A percentile compares a stretch with the other conserved stretches of the same genome.
Evolutionary conservation across 2,888 invertebrate species (phyloP).

Genomic region (Tholera decimalis): DNA sequence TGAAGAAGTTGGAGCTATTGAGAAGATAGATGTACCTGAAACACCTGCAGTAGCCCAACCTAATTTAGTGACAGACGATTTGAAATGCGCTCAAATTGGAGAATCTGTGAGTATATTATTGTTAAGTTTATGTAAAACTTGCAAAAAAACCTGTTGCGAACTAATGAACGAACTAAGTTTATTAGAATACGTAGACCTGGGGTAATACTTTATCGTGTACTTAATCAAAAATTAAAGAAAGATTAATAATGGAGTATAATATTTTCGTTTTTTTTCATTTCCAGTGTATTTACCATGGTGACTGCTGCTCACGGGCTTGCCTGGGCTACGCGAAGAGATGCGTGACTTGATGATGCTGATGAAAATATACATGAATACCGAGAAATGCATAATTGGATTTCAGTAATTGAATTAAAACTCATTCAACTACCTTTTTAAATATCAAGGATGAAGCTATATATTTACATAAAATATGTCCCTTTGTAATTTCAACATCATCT

Average conservation of each 20-base stretch:
- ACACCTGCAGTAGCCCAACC: conserved; percentile 8
- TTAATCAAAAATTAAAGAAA: background rate
- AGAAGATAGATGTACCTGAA: conserved; percentile 30
- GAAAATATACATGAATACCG: conserved; percentile 1
- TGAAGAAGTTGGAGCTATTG: conserved; percentile 20
- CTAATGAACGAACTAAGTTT: no score
- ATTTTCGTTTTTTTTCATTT: conserved; percentile 19
- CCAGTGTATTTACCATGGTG: conserved; percentile 48
- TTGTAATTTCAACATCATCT: background rate
- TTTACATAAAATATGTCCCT: background rate
- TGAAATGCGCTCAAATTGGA: conserved; percentile 51
- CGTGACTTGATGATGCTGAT: conserved; percentile 20
- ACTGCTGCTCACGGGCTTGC: conserved; percentile 52
- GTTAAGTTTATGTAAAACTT: no score
- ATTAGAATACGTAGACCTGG: background rate
- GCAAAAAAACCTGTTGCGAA: no score
- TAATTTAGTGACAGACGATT: conserved; percentile 25
- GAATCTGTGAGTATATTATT: conserved; percentile 55
- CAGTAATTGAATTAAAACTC: no score
- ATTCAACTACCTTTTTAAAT: no score
- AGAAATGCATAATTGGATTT: background rate
- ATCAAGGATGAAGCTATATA: background rate
- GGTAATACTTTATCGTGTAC: background rate
- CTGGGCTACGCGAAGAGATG: conserved; percentile 50
- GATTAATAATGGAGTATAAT: background rate